phyloP scores from a whole-genome alignment of 2,888 invertebrate genomes.

The Polylopha cassiicola region DNA sequence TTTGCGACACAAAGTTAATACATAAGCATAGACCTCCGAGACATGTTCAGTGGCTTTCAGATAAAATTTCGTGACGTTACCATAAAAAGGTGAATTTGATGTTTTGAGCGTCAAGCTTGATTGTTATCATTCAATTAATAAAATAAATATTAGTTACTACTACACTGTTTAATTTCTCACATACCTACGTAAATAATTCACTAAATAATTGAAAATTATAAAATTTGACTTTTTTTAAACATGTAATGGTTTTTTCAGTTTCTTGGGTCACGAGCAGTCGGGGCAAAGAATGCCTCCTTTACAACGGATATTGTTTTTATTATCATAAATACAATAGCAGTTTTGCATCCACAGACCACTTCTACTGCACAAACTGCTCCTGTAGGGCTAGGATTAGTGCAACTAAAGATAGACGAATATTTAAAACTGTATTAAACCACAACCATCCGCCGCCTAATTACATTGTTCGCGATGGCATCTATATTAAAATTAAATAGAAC shows the following conservation, averaged over 20 bases:
- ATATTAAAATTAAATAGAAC: slow-evolving; percentile 4
- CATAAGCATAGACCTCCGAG: slow-evolving; percentile 2
- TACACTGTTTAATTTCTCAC: too few relatives aligned
- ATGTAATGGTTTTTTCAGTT: slow-evolving; percentile 24
- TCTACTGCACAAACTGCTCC: slow-evolving; percentile 1
- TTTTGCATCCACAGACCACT: too few relatives aligned
- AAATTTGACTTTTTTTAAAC: background rate
- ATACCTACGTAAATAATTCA: slow-evolving; percentile 3
- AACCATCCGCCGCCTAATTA: background rate
- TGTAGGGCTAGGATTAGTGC: slow-evolving; percentile 11
- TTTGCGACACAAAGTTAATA: background rate
- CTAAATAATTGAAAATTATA: background rate
- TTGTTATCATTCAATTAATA: too few relatives aligned
- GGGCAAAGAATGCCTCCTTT: slow-evolving; percentile 4
- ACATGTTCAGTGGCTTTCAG: too few relatives aligned
- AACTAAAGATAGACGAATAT: slow-evolving; percentile 6
- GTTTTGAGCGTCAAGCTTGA: too few relatives aligned
- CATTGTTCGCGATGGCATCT: slow-evolving; percentile 4
- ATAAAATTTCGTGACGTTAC: too few relatives aligned
- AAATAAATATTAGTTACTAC: too few relatives aligned
- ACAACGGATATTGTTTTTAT: slow-evolving; percentile 27
- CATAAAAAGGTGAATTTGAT: too few relatives aligned
- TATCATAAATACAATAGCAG: slow-evolving; percentile 21
- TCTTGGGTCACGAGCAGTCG: slow-evolving; percentile 23
- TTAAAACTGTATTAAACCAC: background rate